phyloP scores from a whole-genome alignment of 2,113 vertebrate species.

The Pheucticus melanocephalus region DNA sequence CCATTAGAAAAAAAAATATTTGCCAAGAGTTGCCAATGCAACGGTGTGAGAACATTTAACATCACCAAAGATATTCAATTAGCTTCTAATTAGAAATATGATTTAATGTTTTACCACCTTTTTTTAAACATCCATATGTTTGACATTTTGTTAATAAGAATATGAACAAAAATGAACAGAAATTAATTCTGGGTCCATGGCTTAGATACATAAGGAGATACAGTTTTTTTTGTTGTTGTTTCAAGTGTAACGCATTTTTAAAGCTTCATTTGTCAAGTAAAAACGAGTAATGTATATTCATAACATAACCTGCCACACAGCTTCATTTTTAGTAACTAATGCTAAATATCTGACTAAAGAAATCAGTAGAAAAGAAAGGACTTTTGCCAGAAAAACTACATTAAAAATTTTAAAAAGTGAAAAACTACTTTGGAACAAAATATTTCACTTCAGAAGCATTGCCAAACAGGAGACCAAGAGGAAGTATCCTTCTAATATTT shows the following conservation, averaged over 20 bases:
- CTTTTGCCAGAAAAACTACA: not conserved
- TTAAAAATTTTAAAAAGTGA: not conserved
- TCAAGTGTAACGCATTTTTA: not conserved
- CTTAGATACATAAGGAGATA: not conserved
- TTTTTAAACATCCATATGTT: slow-evolving; percentile 35
- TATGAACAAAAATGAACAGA: not conserved
- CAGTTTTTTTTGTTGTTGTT: not conserved
- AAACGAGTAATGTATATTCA: not conserved
- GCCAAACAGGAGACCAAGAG: not conserved
- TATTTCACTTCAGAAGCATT: not conserved
- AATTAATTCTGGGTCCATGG: not conserved
- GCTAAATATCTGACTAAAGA: not conserved
- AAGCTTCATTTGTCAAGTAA: not conserved
- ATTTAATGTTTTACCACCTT: not conserved
- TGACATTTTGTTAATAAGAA: slow-evolving; percentile 5
- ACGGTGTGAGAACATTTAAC: not conserved
- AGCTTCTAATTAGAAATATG: slow-evolving; percentile 27
- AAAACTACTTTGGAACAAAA: not conserved
- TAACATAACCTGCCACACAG: not conserved
- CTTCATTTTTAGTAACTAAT: not conserved
- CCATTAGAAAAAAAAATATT: not conserved
- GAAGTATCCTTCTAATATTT: not conserved
- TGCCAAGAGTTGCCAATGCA: not conserved
- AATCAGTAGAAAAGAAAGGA: not conserved
- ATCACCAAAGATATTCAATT: not conserved